Conservation (phyloP, 1,140 invertebrate genomes). For the Colletes latitarsis region DNA sequence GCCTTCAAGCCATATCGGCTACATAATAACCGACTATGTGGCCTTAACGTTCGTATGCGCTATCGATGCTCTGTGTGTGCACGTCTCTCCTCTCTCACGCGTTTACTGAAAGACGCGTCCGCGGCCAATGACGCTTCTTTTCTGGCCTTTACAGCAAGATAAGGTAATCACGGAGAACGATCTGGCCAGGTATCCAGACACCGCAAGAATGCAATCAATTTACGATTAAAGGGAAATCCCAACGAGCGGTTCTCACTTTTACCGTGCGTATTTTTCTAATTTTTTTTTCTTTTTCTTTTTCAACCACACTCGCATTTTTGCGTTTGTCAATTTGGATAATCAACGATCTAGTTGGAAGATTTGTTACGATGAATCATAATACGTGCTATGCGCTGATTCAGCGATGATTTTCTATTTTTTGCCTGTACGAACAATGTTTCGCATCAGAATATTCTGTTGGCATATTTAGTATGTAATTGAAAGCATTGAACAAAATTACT, state of each 20-base stretch:
- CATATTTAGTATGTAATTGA: no score
- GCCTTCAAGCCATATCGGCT: slow-evolving; percentile 72
- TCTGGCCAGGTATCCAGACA: not conserved
- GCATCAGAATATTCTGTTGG: no score
- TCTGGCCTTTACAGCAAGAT: slow-evolving; percentile 8
- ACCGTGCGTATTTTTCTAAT: not conserved
- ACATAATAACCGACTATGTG: slow-evolving; percentile 73
- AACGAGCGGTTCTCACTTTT: not conserved
- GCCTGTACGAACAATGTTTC: no score
- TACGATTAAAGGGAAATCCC: not conserved
- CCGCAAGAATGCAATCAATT: slow-evolving; percentile 6
- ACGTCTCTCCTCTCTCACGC: slow-evolving; percentile 24
- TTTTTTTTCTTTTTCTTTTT: not conserved
- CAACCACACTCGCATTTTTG: not conserved
- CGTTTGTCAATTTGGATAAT: not conserved
- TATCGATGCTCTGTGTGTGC: not conserved
- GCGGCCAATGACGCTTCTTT: slow-evolving; percentile 55
- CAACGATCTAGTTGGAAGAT: not conserved
- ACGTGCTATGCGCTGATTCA: no score
- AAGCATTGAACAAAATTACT: no score
- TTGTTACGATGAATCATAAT: no score
- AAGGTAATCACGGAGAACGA: slow-evolving; percentile 9
- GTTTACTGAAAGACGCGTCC: slow-evolving; percentile 25
- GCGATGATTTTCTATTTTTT: no score
- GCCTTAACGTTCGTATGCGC: slow-evolving; percentile 14